A percentile compares a stretch with the other conserved stretches of the same genome.
These are phyloP conservation scores for Dynastes maya DNA, from an alignment of 2,888 invertebrate genomes.

Conservation along the genomic window DNA sequence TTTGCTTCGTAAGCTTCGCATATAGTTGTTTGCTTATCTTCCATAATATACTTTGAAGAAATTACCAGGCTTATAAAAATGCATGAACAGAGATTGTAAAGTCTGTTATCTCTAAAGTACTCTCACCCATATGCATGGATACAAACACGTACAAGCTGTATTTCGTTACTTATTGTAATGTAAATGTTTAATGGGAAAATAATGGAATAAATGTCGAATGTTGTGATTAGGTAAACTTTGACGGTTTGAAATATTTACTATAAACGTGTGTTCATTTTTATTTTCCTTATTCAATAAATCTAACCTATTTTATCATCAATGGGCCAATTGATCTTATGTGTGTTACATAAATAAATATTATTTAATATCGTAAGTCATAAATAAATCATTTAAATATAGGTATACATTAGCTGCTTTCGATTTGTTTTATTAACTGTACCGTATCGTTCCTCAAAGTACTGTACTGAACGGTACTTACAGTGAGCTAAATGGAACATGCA, in stretches of 20 bases:
- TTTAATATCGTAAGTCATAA: background rate
- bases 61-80: background rate
- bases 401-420: too few relatives aligned
- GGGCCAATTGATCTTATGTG: background rate
- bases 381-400: too few relatives aligned
- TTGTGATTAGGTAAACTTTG: constrained; percentile 6
- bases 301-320: constrained; percentile 35
- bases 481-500: too few relatives aligned
- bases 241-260: constrained; percentile 10
- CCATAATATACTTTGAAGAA: too few relatives aligned
- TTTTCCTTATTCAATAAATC: constrained; percentile 20
- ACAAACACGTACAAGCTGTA: background rate
- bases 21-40: too few relatives aligned
- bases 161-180: background rate
- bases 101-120: too few relatives aligned
- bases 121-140: too few relatives aligned
- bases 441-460: too few relatives aligned
- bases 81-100: background rate
- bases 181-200: constrained; percentile 19
- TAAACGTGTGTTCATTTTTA: constrained; percentile 13
- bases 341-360: constrained; percentile 5
- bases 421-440: too few relatives aligned
- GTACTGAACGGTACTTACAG: too few relatives aligned
- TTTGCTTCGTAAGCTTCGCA: too few relatives aligned
- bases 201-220: constrained; percentile 24